Percentiles rank a stretch among this genome's conserved stretches.
These are phyloP conservation scores for Lipotes vexillifer DNA, from an alignment of 2,113 vertebrate genomes.

Conservation along the genomic window DNA sequence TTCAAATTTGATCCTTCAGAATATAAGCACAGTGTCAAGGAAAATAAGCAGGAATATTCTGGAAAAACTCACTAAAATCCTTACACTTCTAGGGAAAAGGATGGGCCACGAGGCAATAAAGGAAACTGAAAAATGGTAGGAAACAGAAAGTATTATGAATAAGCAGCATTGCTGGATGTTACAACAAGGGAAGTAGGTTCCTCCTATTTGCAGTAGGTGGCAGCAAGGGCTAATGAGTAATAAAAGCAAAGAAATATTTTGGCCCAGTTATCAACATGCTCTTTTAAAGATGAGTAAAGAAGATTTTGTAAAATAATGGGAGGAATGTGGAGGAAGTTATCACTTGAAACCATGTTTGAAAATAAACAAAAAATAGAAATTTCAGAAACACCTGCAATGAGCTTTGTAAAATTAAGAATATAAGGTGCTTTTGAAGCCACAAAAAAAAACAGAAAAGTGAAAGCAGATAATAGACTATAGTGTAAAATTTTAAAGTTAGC, in stretches of 20 bases:
- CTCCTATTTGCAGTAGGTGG: neutral
- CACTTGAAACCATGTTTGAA: neutral
- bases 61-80: neutral
- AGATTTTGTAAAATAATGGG: neutral
- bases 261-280: neutral
- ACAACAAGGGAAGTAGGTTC: neutral
- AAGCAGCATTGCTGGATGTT: neutral
- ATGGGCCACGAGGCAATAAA: neutral
- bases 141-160: neutral
- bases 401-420: neutral
- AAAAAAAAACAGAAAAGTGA: neutral
- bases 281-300: neutral
- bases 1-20: neutral
- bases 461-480: neutral
- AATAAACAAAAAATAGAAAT: neutral
- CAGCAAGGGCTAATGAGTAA: neutral
- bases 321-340: neutral
- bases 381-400: neutral
- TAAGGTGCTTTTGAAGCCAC: neutral
- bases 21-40: neutral
- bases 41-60: neutral
- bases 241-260: neutral
- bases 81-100: neutral
- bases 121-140: neutral
- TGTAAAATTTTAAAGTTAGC: neutral